Evolutionary conservation across 2,797 vertebrate species (phyloP).

Genomic region (Coluber constrictor): DNA sequence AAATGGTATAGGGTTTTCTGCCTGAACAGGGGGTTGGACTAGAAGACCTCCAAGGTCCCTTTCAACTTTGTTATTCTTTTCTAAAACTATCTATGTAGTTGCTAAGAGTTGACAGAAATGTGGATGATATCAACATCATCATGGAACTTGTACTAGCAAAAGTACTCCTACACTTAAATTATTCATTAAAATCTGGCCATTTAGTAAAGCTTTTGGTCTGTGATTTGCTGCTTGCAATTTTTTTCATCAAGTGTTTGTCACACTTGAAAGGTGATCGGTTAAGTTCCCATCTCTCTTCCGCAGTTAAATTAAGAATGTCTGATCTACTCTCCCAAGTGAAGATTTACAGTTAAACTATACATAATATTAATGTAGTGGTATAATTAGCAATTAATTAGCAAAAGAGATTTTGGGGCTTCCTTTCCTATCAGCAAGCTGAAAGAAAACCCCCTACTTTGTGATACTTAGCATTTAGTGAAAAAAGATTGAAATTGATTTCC

Average conservation of each 20-base stretch:
- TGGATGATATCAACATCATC: background rate
- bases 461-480: background rate
- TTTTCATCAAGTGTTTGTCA: slow-evolving; percentile 36
- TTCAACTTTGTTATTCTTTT: too few relatives aligned
- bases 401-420: background rate
- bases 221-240: slow-evolving; percentile 26
- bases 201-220: slow-evolving; percentile 44
- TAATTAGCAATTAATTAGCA: background rate
- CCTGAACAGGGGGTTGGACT: too few relatives aligned
- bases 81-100: background rate
- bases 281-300: background rate
- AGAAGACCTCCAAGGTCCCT: too few relatives aligned
- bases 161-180: background rate
- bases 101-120: background rate
- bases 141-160: slow-evolving; percentile 10
- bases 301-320: background rate
- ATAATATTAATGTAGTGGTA: background rate
- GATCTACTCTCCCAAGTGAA: slow-evolving; percentile 10
- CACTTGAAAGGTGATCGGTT: background rate
- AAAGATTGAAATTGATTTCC: background rate
- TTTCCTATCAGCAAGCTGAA: background rate
- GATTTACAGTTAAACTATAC: background rate
- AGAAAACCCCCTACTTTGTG: background rate
- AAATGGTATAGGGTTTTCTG: too few relatives aligned
- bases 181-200: slow-evolving; percentile 42